These are phyloP conservation scores for Phyllostomus discolor DNA, from an alignment of 2,113 vertebrate species.

Conservation along the genomic window DNA sequence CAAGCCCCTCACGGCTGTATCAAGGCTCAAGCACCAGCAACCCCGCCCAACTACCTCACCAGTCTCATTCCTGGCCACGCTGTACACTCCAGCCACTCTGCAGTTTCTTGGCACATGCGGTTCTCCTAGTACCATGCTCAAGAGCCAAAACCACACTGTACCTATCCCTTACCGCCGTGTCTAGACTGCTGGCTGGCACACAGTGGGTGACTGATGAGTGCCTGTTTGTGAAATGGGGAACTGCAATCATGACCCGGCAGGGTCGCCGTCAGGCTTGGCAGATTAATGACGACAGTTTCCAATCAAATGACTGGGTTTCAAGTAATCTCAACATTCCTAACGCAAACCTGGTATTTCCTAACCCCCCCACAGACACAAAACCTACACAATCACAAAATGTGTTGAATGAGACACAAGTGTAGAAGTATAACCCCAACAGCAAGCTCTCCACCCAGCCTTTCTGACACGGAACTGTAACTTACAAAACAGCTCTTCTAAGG, in stretches of 20 bases:
- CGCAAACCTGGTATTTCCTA: not conserved
- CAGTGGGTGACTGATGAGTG: not conserved
- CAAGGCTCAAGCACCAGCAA: not conserved
- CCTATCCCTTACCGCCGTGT: not conserved
- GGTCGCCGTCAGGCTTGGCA: not conserved
- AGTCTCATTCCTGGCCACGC: not conserved
- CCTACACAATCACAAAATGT: not conserved
- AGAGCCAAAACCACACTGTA: not conserved
- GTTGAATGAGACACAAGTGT: not conserved
- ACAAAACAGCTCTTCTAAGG: not conserved
- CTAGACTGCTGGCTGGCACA: not conserved
- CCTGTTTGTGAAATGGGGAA: not conserved
- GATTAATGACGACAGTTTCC: not conserved
- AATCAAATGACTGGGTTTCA: not conserved
- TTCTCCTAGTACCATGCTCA: not conserved
- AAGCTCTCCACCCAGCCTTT: not conserved
- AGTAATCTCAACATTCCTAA: not conserved
- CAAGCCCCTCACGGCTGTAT: fast-evolving
- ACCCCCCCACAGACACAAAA: not conserved
- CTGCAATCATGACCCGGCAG: not conserved
- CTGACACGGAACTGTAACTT: not conserved
- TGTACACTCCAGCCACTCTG: not conserved
- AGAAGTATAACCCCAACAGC: not conserved
- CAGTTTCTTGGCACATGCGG: not conserved
- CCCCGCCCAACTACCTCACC: no score